These are phyloP conservation scores for Conomelus anceps DNA, from an alignment of 2,888 invertebrate genomes.

Conservation along the genomic window DNA sequence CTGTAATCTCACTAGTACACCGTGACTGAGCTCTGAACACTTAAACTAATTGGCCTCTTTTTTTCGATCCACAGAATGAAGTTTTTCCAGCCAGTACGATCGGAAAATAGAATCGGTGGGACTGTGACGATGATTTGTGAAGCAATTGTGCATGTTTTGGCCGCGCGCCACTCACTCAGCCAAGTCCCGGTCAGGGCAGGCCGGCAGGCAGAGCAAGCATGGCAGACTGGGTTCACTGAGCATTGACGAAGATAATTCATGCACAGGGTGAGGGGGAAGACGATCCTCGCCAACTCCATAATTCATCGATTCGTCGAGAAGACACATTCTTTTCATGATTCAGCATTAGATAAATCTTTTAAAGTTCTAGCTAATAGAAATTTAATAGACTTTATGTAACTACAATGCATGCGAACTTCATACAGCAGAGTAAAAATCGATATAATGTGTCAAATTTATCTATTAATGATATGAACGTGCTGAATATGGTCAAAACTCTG, in stretches of 20 bases:
- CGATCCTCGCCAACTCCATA: neutral
- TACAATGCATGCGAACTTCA: too few relatives aligned
- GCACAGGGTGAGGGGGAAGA: neutral
- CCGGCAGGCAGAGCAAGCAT: neutral
- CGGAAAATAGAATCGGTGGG: too few relatives aligned
- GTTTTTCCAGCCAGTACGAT: too few relatives aligned
- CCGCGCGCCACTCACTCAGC: neutral
- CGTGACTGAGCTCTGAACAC: neutral
- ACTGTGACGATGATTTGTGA: neutral
- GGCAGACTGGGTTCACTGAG: neutral
- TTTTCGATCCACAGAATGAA: neutral
- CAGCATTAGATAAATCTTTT: too few relatives aligned
- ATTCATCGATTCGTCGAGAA: neutral
- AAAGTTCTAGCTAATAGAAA: too few relatives aligned
- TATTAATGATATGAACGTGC: too few relatives aligned
- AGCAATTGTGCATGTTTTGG: neutral
- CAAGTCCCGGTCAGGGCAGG: neutral
- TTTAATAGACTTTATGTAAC: too few relatives aligned
- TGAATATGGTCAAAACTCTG: too few relatives aligned
- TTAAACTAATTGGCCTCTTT: neutral
- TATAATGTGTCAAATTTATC: too few relatives aligned
- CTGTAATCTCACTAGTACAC: neutral
- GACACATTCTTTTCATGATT: too few relatives aligned
- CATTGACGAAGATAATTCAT: neutral
- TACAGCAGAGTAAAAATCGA: too few relatives aligned